These are phyloP conservation scores for Agrochola circellaris DNA, from an alignment of 2,888 invertebrate species.

Conservation along the genomic window DNA sequence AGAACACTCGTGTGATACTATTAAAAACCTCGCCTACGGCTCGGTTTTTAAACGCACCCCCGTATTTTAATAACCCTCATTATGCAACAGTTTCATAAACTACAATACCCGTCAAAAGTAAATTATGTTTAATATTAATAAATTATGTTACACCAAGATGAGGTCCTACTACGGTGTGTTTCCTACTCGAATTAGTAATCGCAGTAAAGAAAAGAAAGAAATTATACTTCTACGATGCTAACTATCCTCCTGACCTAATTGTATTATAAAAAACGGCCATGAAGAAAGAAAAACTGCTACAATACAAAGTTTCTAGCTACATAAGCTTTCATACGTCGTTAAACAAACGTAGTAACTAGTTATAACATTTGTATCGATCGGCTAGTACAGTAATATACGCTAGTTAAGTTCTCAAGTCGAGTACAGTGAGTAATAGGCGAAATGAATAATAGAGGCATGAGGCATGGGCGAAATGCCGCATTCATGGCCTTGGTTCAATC, in stretches of 20 bases:
- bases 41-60: too few relatives aligned
- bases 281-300: constrained; percentile 14
- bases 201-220: too few relatives aligned
- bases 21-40: too few relatives aligned
- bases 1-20: too few relatives aligned
- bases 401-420: constrained; percentile 53
- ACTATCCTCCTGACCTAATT: constrained; percentile 11
- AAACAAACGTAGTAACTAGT: constrained; percentile 27
- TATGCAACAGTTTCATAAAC: too few relatives aligned
- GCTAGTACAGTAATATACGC: constrained; percentile 26
- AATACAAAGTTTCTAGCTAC: constrained; percentile 20
- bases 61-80: too few relatives aligned
- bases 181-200: too few relatives aligned
- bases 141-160: too few relatives aligned
- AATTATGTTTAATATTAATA: too few relatives aligned
- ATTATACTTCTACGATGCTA: background rate
- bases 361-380: constrained; percentile 54
- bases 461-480: constrained; percentile 49
- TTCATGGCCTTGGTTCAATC: constrained; percentile 49
- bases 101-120: too few relatives aligned
- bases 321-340: constrained; percentile 27
- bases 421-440: constrained; percentile 46
- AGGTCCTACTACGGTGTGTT: too few relatives aligned
- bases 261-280: constrained; percentile 11
- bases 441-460: constrained; percentile 49